Evolutionary conservation across 1,140 invertebrate genomes (phyloP), one percentile per base, ranked within the genome.

Genomic region (Cylas formicarius): DNA sequence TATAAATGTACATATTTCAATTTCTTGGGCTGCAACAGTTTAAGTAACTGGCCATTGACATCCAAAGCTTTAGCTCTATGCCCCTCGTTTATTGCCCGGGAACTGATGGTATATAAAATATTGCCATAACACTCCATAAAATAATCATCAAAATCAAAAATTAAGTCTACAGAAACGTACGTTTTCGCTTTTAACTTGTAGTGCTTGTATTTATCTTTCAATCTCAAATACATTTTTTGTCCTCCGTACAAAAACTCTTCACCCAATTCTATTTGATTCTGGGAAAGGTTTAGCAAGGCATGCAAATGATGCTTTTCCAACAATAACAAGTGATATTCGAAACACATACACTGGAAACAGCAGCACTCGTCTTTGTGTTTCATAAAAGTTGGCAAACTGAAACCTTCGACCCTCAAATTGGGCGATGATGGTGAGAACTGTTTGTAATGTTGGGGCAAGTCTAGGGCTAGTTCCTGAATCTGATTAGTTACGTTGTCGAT

Each of bases 311-410:
- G 42, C 21, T 44, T 34, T 11, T 44, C 22, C 20, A 55, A 20
- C 10, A 48, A 19, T 13, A 37, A 21, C 11, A 34, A n/a, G 1
- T 44, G 49, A 20, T 35, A 52, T 23, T 51, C 52, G n/a, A 37
- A 14, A 22, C 23, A 44, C 13, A 23, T 29, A 35, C 52, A 55
- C 23, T 43, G 31, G 19, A 52, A 52, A 41, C 52, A 55, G 11
- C 41, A 27, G 19, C 52, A 55, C 11, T 17, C 23, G 18, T 46
- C 23, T 16, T 39, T 20, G 22, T 55, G 52, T 2, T 21, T 17
- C 13, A 55, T 5, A 45, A 55, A 55, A 9, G 11, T 5, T 2
- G 52, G 52, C 7, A 39, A 11, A 27, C 48, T 41, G 14, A 55
- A 55, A n/a, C 9, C 9, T 18, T 55, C 41, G 4, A 28, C 19